These are phyloP conservation scores for Shargacucullia verbasci DNA, from an alignment of 2,888 invertebrate species.

Conservation along the genomic window DNA sequence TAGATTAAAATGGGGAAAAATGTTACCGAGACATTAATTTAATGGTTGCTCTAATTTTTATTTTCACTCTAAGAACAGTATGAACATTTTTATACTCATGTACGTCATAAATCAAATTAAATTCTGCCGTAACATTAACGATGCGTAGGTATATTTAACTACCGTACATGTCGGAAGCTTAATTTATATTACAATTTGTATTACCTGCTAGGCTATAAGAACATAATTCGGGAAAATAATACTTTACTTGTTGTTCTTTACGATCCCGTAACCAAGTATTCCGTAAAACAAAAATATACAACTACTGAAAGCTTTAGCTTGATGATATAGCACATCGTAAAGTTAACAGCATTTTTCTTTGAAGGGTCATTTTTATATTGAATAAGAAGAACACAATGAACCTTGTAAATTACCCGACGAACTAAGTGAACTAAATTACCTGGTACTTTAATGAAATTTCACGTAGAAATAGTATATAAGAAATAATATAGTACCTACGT, in stretches of 20 bases:
- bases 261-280: constrained; percentile 16
- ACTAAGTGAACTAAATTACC: constrained; percentile 34
- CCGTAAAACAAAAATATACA: constrained; percentile 8
- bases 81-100: constrained; percentile 40
- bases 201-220: neutral
- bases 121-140: constrained; percentile 46
- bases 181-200: constrained; percentile 18
- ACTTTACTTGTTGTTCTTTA: constrained; percentile 26
- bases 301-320: constrained; percentile 26
- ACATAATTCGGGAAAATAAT: constrained; percentile 25
- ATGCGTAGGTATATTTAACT: constrained; percentile 27
- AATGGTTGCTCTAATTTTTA: constrained; percentile 32
- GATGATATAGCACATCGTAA: constrained; percentile 25
- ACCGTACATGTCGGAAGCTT: constrained; percentile 25
- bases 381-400: constrained; percentile 46
- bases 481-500: too few species aligned
- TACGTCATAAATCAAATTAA: constrained; percentile 48
- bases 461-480: too few species aligned
- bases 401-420: constrained; percentile 24
- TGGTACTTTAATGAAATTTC: constrained; percentile 34
- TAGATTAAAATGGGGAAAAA: constrained; percentile 32
- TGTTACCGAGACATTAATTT: constrained; percentile 22
- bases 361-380: constrained; percentile 40
- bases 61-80: constrained; percentile 10
- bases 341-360: constrained; percentile 39